Evolutionary conservation across 2,797 vertebrate genomes (phyloP), one percentile per base, ranked within the genome.

Genomic region (Lerista edwardsae): DNA sequence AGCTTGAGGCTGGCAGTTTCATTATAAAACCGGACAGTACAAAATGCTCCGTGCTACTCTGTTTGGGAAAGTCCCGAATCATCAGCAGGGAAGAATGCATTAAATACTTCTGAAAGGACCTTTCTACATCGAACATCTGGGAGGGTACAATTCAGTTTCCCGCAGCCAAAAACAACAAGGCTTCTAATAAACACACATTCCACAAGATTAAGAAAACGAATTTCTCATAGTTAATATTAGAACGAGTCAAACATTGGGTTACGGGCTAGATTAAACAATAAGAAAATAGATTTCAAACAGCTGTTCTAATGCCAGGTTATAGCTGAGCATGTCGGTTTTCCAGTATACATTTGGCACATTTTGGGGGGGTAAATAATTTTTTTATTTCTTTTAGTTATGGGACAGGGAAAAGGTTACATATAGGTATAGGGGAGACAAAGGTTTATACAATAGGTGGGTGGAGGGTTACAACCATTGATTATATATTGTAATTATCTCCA

Each of bases 211-310:
- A 67, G 84, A 87, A 78, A 59, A 80, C 11, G 19, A 74, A 71
- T 88, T 91, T 92, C 92, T 93, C 91, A 91, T 84, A 87, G 90
- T 88, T 91, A 87, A 83, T 91, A 90, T 82, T 88, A 89, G 91
- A 90, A 86, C 79, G 80, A 89, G 41, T 80, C 80, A 84, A 68
- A 51, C 74, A 59, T 65, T 75, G 86, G 77, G 77, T 91, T 92
- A 90, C 41, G 59, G 80, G 62, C 69, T 87, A 64, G 84, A 84
- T 86, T 84, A 89, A 88, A 74, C 51, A 81, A 68, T 34, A 84
- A 51, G 77, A 68, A 68, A 86, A 75, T 0, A 1, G 80, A 81
- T 79, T 86, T 86, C 6, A 64, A 86, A 67, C 31, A 85, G 81
- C 39, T 75, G 83, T 41, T 88, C 57, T 29, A 17, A 21, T 23